Conservation (phyloP, 2,797 vertebrate species). For the Pachyuromys duprasi region DNA sequence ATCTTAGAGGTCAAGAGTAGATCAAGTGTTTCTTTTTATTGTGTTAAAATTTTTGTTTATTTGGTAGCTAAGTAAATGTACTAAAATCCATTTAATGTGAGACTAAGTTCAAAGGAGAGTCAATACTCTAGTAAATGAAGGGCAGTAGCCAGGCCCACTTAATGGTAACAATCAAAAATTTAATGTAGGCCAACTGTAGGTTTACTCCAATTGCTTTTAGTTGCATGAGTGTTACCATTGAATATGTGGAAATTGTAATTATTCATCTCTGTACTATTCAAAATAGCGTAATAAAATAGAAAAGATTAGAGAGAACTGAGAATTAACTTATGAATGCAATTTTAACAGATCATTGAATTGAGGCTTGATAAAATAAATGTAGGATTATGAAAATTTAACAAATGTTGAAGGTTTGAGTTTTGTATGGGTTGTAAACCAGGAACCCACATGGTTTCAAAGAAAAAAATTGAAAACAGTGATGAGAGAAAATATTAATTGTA, state of each 20-base stretch:
- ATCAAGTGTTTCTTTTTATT: slow-evolving; percentile 22
- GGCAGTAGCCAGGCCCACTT: not conserved
- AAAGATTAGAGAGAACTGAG: not conserved
- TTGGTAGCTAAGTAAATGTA: not conserved
- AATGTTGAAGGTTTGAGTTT: not conserved
- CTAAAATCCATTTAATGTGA: not conserved
- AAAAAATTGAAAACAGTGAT: not conserved
- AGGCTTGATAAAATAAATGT: not conserved
- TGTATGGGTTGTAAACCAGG: not conserved
- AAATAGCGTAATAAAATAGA: not conserved
- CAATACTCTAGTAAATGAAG: not conserved
- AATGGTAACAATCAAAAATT: not conserved
- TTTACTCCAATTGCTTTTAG: not conserved
- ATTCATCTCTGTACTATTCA: not conserved
- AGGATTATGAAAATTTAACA: not conserved
- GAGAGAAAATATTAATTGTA: not conserved
- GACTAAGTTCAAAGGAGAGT: not conserved
- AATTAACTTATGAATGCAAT: not conserved
- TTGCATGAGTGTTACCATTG: not conserved
- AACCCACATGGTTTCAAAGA: too few species aligned
- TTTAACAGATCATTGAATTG: not conserved
- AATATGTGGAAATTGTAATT: not conserved
- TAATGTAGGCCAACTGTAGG: not conserved
- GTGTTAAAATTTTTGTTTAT: not conserved
- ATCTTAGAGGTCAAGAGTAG: not conserved